A percentile compares a stretch with the other conserved stretches of the same genome.
phyloP scores from a whole-genome alignment of 2,888 invertebrate genomes.

The Mythimna ferrago region DNA sequence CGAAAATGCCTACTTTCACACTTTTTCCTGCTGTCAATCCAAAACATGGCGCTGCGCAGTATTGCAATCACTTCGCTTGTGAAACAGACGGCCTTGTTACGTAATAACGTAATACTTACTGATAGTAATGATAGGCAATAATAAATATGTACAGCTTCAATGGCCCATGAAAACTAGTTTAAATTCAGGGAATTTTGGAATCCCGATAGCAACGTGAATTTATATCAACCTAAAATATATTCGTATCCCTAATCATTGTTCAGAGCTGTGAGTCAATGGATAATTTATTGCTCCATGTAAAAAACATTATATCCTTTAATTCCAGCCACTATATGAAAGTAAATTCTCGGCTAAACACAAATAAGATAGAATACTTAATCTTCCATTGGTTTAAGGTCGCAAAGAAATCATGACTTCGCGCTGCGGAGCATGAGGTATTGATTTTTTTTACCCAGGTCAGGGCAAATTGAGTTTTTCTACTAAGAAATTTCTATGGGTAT shows the following conservation, averaged over 20 bases:
- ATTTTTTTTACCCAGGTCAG: conserved; percentile 37
- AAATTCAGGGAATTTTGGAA: neutral
- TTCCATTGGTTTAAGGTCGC: conserved; percentile 30
- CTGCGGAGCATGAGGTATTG: conserved; percentile 37
- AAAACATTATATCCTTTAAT: neutral
- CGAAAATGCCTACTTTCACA: conserved; percentile 40
- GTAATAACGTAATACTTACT: conserved; percentile 52
- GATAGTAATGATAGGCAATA: conserved; percentile 58
- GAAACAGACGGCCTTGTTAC: conserved; percentile 58
- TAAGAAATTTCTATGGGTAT: conserved; percentile 50
- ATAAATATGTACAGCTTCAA: conserved; percentile 42
- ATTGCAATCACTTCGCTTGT: conserved; percentile 44
- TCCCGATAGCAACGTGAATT: neutral
- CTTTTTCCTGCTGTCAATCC: conserved; percentile 50
- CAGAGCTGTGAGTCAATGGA: neutral
- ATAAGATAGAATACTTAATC: conserved; percentile 5
- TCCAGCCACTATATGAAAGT: neutral
- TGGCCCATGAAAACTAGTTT: conserved; percentile 24
- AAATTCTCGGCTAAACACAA: neutral
- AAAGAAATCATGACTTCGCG: conserved; percentile 35
- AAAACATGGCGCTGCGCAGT: conserved; percentile 32
- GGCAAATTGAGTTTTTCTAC: conserved; percentile 49
- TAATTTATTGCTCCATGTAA: neutral
- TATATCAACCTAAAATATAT: neutral
- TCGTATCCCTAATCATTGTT: neutral